Conservation (phyloP, 2,888 invertebrate genomes). For the Pristionchus fissidentatus region DNA sequence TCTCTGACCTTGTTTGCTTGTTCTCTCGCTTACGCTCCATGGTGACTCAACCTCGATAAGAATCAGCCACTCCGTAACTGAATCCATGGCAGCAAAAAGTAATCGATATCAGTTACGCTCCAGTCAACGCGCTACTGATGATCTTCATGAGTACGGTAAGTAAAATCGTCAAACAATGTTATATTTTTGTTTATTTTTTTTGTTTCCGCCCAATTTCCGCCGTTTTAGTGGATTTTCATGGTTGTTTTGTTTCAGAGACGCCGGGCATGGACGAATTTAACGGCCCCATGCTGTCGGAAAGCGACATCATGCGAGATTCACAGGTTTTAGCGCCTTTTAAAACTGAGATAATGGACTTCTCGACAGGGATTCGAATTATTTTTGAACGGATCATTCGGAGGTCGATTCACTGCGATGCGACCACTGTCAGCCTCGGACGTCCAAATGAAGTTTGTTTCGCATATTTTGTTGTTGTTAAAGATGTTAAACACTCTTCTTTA, state of each 20-base stretch:
- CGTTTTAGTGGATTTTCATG: neutral
- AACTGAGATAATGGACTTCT: no score
- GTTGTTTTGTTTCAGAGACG: neutral
- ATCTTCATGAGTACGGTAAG: constrained; percentile 18
- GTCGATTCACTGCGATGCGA: no score
- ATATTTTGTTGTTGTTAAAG: no score
- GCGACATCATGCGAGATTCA: neutral
- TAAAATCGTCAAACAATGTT: neutral
- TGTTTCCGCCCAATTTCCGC: neutral
- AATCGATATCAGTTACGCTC: constrained; percentile 32
- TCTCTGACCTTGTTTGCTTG: no score
- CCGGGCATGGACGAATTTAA: neutral
- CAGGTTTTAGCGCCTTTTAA: no score
- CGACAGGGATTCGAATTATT: no score
- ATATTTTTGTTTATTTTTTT: neutral
- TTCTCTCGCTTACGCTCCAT: neutral
- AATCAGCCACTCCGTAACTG: constrained; percentile 1
- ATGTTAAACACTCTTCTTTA: no score
- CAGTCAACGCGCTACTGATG: neutral
- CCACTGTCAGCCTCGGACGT: no score
- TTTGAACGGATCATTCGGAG: no score
- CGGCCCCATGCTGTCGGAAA: neutral
- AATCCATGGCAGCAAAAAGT: constrained; percentile 12
- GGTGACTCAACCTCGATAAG: constrained; percentile 36
- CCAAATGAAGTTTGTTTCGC: no score